Conservation (phyloP, 2,888 invertebrate genomes). For the Leptopilina syphax region DNA sequence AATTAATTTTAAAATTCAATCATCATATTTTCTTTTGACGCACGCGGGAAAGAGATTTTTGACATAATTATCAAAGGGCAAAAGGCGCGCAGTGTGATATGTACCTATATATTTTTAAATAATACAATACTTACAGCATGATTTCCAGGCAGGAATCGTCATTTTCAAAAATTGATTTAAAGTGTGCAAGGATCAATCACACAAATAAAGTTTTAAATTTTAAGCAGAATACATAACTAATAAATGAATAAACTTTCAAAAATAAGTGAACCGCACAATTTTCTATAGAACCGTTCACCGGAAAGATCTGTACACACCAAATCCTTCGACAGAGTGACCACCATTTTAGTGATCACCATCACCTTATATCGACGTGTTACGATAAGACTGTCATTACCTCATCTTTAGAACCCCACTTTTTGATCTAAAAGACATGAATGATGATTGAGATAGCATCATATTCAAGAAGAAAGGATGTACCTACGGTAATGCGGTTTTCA, state of each 20-base stretch:
- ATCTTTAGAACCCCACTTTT: slow-evolving; percentile 25
- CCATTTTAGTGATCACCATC: slow-evolving; percentile 65
- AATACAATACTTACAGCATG: slow-evolving; percentile 67
- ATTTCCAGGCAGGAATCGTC: slow-evolving; percentile 61
- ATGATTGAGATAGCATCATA: slow-evolving; percentile 2
- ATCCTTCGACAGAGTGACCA: slow-evolving; percentile 65
- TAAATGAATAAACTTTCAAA: not conserved
- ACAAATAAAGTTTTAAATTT: not conserved
- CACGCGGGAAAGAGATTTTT: too few relatives aligned
- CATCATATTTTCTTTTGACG: too few relatives aligned
- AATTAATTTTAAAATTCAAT: too few relatives aligned
- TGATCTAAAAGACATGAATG: slow-evolving; percentile 18
- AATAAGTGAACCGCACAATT: slow-evolving; percentile 20
- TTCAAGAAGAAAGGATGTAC: not conserved
- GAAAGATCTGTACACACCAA: slow-evolving; percentile 39
- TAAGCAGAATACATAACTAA: not conserved
- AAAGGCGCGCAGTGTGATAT: too few relatives aligned
- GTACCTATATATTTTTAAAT: not conserved
- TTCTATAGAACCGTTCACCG: slow-evolving; percentile 4
- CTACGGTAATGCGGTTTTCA: not conserved
- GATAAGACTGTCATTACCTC: slow-evolving; percentile 37
- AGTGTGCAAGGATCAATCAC: not conserved
- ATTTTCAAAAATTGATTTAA: not conserved
- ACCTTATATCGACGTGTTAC: slow-evolving; percentile 66
- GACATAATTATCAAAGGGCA: too few relatives aligned